Base-by-base conservation (phyloP, 2,888 invertebrate species). In the Pandemis cinnamomeana region DNA sequence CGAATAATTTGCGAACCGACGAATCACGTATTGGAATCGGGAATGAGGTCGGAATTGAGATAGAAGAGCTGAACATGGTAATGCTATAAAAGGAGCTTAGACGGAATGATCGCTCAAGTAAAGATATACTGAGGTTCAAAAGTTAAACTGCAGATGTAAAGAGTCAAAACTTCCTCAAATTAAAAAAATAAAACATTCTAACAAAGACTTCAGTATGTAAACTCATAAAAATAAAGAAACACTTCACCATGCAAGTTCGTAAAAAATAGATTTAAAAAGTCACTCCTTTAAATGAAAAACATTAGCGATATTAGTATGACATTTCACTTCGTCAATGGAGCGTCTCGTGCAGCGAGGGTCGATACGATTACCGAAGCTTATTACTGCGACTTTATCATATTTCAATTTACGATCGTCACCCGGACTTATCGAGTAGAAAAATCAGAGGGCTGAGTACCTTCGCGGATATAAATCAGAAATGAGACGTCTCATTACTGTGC, bases 1-100 rank as follows among this genome's bases (percentile, higher is more conserved):
- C 91, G 93, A 91, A 93, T 93, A 94, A 94, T 93, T 92, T 93
- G 90, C 91, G 91, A 92, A 90, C 92, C 93, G 91, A 92, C 93
- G 93, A 93, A 93, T 94, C 93, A 93, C 93, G 93, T 93, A 93
- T 94, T 91, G 93, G 93, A 93, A 93, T 94, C 88, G 87, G 83
- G 87, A 90, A 93, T 93, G 93, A 93, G 90, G 86, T 89, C 82
- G 87, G 86, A 94, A 94, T 93, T 93, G 93, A 93, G 93, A 94
- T 93, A 90, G 91, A 93, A 91, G 89, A 91, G 91, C 87, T 84
- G 89, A 85, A 90, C 93, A 91, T 87, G 92, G 84, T 78, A 76
- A 79, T 71, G 79, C 70, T 61, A 83, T 85, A 87, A 89, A 88
- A 86, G 82, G 77, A 81, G 76, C 77, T 78, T 63, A 76, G 75